These are phyloP conservation scores for Chaetophractus vellerosus DNA, from an alignment of 2,797 vertebrate species.

Conservation along the genomic window DNA sequence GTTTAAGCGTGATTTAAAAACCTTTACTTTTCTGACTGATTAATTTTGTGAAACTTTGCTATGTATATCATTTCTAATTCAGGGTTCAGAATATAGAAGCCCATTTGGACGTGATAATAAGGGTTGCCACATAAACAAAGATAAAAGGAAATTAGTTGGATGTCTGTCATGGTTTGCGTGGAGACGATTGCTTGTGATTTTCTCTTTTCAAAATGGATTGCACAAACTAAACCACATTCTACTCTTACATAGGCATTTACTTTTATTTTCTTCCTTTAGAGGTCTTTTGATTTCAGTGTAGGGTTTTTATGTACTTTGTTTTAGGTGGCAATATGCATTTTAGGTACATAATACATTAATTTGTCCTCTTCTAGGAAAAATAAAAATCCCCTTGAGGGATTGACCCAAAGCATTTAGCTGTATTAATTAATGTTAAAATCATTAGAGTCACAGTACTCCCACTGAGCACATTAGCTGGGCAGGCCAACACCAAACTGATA, in stretches of 20 bases:
- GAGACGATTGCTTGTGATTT: slow-evolving; percentile 43
- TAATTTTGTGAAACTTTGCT: slow-evolving; percentile 62
- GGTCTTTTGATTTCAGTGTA: slow-evolving; percentile 42
- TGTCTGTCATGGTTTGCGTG: slow-evolving; percentile 38
- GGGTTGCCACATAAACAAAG: slow-evolving; percentile 69
- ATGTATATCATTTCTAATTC: slow-evolving; percentile 52
- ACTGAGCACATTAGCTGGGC: background rate
- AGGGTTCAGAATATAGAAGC: slow-evolving; percentile 55
- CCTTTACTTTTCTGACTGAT: slow-evolving; percentile 53
- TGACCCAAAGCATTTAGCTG: slow-evolving; percentile 10
- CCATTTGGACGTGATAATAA: slow-evolving; percentile 54
- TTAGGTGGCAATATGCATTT: slow-evolving; percentile 48
- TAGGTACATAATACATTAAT: slow-evolving; percentile 26
- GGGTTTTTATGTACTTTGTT: slow-evolving; percentile 10
- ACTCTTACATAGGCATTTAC: background rate
- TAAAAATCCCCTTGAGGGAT: background rate
- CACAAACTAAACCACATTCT: slow-evolving; percentile 29
- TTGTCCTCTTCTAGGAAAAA: background rate
- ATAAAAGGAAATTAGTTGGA: slow-evolving; percentile 60
- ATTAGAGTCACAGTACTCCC: background rate
- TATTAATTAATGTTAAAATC: slow-evolving; percentile 54
- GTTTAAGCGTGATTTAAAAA: slow-evolving; percentile 73
- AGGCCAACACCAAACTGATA: background rate
- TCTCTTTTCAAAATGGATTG: slow-evolving; percentile 64
- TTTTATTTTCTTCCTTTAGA: slow-evolving; percentile 36